A percentile compares a stretch with the other conserved stretches of the same genome.
These are phyloP conservation scores for Caloenas nicobarica DNA, from an alignment of 2,113 vertebrate species.

Conservation along the genomic window DNA sequence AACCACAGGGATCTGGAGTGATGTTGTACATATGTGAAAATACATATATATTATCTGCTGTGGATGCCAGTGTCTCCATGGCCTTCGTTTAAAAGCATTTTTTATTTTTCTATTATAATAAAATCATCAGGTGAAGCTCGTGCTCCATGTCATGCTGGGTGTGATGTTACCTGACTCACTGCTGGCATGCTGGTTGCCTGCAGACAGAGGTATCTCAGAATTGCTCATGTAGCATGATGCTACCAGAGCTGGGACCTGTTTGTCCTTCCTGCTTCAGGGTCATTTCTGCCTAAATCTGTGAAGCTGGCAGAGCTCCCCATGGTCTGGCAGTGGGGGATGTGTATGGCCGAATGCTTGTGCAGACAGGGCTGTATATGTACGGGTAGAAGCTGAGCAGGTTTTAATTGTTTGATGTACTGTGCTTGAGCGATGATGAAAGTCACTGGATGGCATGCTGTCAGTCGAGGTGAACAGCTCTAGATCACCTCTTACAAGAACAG, in stretches of 20 bases:
- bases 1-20: not conserved
- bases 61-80: not conserved
- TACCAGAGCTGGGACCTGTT: not conserved
- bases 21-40: not conserved
- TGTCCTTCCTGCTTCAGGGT: not conserved
- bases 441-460: not conserved
- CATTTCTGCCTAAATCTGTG: not conserved
- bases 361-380: not conserved
- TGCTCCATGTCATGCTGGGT: not conserved
- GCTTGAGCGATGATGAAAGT: not conserved
- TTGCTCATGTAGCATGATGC: fast-evolving
- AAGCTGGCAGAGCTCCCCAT: not conserved
- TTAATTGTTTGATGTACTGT: not conserved
- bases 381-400: not conserved
- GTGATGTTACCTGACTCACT: not conserved
- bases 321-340: fast-evolving
- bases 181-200: not conserved
- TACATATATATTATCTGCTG: not conserved
- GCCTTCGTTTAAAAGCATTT: not conserved
- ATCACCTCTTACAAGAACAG: not conserved
- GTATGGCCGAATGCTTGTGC: fast-evolving
- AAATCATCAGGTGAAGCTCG: not conserved
- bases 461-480: not conserved
- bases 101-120: not conserved
- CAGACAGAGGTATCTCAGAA: not conserved